phyloP scores from a whole-genome alignment of 1,140 invertebrate species.

The Drosophila nigrodunni region DNA sequence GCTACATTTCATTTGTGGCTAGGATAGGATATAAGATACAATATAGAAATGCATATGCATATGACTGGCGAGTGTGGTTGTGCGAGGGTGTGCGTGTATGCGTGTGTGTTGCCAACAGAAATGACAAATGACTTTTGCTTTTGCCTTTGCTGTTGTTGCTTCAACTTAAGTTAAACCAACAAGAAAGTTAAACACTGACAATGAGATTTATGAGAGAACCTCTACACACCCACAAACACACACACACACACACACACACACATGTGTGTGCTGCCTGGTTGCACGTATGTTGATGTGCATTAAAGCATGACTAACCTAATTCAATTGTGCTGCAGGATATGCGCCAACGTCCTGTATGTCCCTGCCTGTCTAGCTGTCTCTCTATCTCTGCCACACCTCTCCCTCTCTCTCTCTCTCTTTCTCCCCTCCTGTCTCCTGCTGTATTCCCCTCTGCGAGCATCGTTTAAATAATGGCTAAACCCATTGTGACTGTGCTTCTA shows the following conservation, averaged over 20 bases:
- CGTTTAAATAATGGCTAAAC: constrained; percentile 72
- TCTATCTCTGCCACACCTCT: not conserved
- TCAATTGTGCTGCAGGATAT: constrained; percentile 83
- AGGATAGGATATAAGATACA: constrained; percentile 32
- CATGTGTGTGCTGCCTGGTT: constrained; percentile 65
- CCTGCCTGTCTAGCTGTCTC: not conserved
- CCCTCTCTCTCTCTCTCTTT: not conserved
- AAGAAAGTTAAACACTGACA: constrained; percentile 83
- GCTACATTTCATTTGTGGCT: constrained; percentile 9
- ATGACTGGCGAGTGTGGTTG: constrained; percentile 2
- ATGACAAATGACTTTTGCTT: constrained; percentile 82
- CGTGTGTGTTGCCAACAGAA: constrained; percentile 68
- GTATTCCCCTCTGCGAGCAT: constrained; percentile 29
- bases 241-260: constrained; percentile 15
- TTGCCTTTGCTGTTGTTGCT: constrained; percentile 51
- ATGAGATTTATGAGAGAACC: constrained; percentile 76
- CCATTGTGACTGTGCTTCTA: constrained; percentile 58
- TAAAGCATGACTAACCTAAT: constrained; percentile 83
- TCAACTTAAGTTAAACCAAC: constrained; percentile 79
- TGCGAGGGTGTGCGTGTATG: not conserved
- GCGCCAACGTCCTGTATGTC: constrained; percentile 50
- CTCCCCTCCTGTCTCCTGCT: not conserved
- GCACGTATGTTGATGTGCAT: constrained; percentile 82
- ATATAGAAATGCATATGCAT: constrained; percentile 48
- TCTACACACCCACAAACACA: constrained; percentile 38